A percentile compares a stretch with the other conserved stretches of the same genome.
phyloP scores from a whole-genome alignment of 2,888 invertebrate genomes.

The Hymenopus coronatus region DNA sequence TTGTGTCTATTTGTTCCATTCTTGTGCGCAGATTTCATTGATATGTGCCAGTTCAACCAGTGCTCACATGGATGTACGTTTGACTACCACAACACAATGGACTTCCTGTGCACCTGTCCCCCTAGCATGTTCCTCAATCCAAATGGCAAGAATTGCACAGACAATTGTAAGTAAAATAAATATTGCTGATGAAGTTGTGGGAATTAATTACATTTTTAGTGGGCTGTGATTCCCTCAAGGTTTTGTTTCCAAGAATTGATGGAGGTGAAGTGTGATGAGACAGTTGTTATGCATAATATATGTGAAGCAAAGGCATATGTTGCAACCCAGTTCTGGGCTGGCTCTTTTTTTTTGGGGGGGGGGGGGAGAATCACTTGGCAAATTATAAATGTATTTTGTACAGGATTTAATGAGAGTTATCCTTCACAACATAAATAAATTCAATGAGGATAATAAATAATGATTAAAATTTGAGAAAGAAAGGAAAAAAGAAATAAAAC shows the following conservation, averaged over 20 bases:
- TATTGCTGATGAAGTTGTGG: not conserved
- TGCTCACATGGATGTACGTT: constrained; percentile 69
- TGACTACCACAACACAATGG: constrained; percentile 55
- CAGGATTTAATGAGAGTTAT: no score
- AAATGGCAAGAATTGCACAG: constrained; percentile 50
- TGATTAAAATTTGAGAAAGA: no score
- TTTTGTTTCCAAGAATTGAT: not conserved
- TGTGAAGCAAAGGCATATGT: no score
- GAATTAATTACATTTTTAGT: not conserved
- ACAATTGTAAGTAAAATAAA: constrained; percentile 36
- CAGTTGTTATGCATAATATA: no score
- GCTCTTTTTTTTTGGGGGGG: no score
- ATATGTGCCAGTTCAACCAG: constrained; percentile 62
- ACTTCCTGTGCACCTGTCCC: constrained; percentile 66
- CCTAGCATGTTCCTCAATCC: constrained; percentile 53
- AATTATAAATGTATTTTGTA: no score
- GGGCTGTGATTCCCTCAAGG: not conserved
- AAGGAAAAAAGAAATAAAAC: no score
- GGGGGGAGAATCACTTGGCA: no score
- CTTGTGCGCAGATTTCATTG: constrained; percentile 51
- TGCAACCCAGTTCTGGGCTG: no score
- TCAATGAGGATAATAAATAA: no score
- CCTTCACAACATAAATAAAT: no score
- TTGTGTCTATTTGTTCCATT: not conserved
- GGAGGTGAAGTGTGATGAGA: no score